Evolutionary conservation across 2,113 vertebrate genomes (phyloP), one percentile per base, ranked within the genome.

Genomic region (Scartelaos histophorus): DNA sequence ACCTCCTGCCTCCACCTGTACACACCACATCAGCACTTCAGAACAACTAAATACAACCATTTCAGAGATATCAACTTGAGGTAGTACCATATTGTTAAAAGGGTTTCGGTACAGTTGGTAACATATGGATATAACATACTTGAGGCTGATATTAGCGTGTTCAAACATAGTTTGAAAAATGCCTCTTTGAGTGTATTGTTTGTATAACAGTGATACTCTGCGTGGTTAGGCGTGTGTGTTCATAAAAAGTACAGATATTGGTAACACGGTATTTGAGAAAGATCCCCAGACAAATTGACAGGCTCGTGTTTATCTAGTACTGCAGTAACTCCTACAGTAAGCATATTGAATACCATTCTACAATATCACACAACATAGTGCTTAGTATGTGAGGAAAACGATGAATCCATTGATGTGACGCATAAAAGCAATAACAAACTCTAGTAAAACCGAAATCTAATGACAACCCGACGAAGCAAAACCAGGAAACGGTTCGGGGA

Each of bases 1-100:
- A 81, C 81, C 84, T 68, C 86, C 86, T 87, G 80, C 88, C 87
- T 84, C 89, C 88, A 87, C 90, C 90, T 92, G 84, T 71, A 80
- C 69, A 81, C 72, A 85, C 11, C 70, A 80, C n/a, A 13, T 11
- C 54, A 24, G 10, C 19, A 65, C 16, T 35, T 7, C 34, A 34
- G 9, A 65, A 43, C 19, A 65, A 5, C 12, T 4, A 45, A 45
- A 22, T 43, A 7, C 35, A 22, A 45, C 5, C 17, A 17, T 34
- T 61, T 34, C 11, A 60, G 5, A n/a, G 0, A 54, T 54, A 21
- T n/a, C 7, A n/a, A 4, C 15, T 58, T 10, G 10, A 0, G 2
- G 12, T 58, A 13, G 1, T 58, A 3, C 5, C 22, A 21, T 58
- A 58, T 5, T 24, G 22, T 9, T 29, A 9, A 17, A 17, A 34